phyloP scores from a whole-genome alignment of 2,113 vertebrate genomes.

The Genyomyrus donnyi region DNA sequence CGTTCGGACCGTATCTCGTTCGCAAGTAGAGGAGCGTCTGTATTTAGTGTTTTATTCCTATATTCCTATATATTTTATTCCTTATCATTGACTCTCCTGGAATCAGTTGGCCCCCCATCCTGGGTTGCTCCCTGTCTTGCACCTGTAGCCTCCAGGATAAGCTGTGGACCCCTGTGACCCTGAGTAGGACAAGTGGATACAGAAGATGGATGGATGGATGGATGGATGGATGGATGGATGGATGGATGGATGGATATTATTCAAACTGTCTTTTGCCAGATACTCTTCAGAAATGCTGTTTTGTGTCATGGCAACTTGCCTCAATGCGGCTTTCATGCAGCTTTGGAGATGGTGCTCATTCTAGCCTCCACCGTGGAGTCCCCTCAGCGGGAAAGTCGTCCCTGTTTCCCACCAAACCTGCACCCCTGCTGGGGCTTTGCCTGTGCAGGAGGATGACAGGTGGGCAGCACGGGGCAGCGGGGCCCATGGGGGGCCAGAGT shows the following conservation, averaged over 20 bases:
- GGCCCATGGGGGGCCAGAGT: not conserved
- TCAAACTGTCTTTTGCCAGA: not conserved
- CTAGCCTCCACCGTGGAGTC: not conserved
- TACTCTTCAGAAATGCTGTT: not conserved
- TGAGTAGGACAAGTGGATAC: not conserved
- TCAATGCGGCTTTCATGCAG: not conserved
- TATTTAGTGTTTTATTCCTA: not conserved
- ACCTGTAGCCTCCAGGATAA: not conserved
- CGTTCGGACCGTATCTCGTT: too few relatives aligned
- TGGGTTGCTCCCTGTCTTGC: not conserved
- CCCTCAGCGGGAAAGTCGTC: not conserved
- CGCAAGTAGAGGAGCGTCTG: too few relatives aligned
- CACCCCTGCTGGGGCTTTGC: not conserved
- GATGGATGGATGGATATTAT: not conserved
- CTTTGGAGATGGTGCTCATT: not conserved
- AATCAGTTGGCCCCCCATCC: not conserved
- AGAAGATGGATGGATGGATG: not conserved
- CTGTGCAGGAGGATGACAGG: not conserved
- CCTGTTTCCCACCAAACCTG: not conserved
- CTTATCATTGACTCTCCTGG: not conserved
- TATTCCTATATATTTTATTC: too few relatives aligned
- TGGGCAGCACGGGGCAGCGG: not conserved
- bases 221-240: too few relatives aligned
- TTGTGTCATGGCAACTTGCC: not conserved
- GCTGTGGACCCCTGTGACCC: not conserved